phyloP scores from a whole-genome alignment of 35 echinoderm and acorn worm genomes.

The Apostichopus californicus region DNA sequence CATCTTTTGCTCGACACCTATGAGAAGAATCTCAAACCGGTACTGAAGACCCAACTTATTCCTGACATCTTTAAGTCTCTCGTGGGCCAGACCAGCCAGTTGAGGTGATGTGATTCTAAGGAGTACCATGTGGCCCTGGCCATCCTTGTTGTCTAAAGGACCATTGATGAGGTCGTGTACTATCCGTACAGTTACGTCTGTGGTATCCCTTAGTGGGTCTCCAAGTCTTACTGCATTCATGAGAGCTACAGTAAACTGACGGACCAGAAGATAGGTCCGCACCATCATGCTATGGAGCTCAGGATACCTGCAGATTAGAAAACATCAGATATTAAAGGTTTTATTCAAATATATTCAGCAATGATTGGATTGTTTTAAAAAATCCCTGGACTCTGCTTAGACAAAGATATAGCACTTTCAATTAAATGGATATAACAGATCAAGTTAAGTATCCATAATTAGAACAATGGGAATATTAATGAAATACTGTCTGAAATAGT shows the following conservation, averaged over 20 bases:
- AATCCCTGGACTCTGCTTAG: too few relatives aligned
- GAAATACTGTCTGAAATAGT: too few relatives aligned
- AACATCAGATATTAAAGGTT: too few relatives aligned
- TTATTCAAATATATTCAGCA: too few relatives aligned
- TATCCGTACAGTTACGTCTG: constrained; percentile 67
- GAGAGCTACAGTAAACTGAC: constrained; percentile 90
- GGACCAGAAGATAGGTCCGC: constrained; percentile 85
- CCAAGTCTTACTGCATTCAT: constrained; percentile 70
- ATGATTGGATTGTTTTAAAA: too few relatives aligned
- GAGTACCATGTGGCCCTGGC: constrained; percentile 74
- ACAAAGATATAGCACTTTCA: too few relatives aligned
- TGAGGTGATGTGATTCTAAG: constrained; percentile 86
- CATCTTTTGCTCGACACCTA: constrained; percentile 62
- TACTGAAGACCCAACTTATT: constrained; percentile 89
- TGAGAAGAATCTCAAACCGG: constrained; percentile 80
- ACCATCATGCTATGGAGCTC: constrained; percentile 89
- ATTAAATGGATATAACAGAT: too few relatives aligned
- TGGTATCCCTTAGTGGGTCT: constrained; percentile 53
- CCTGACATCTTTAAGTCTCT: constrained; percentile 76
- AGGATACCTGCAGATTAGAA: constrained; percentile 68
- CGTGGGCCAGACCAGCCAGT: constrained; percentile 83
- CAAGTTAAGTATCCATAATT: too few relatives aligned
- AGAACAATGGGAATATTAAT: too few relatives aligned
- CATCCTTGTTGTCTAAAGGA: constrained; percentile 52
- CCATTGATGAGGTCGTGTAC: constrained; percentile 64